Percentiles rank a stretch among this genome's conserved stretches.
phyloP scores from a whole-genome alignment of 2,888 invertebrate genomes.

The Pycnomerus fuliginosus region DNA sequence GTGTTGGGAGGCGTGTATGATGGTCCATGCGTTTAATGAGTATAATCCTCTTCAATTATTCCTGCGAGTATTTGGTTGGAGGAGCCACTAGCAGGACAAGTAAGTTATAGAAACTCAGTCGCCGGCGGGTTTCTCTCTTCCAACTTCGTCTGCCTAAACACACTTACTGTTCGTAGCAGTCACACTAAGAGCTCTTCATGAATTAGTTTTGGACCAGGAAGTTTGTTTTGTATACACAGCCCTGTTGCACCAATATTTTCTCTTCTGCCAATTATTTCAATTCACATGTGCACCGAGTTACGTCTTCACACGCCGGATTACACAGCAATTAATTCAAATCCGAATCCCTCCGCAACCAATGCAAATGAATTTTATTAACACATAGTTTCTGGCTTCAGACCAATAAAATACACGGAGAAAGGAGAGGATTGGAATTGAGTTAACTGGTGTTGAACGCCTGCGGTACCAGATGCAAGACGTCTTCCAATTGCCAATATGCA shows the following conservation, averaged over 20 bases:
- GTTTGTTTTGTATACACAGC: constrained; percentile 35
- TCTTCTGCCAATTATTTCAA: constrained; percentile 23
- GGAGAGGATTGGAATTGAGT: constrained; percentile 40
- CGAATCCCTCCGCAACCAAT: constrained; percentile 23
- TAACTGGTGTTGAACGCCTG: constrained; percentile 33
- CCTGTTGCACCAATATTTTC: constrained; percentile 36
- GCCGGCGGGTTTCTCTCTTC: constrained; percentile 37
- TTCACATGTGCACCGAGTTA: constrained; percentile 6
- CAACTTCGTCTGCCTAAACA: constrained; percentile 22
- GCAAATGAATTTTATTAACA: constrained; percentile 32
- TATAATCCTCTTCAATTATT: constrained; percentile 25
- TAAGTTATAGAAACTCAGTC: constrained; percentile 42
- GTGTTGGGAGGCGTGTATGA: constrained; percentile 29
- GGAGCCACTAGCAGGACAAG: constrained; percentile 33
- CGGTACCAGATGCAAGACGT: constrained; percentile 37
- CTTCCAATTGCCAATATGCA: constrained; percentile 48
- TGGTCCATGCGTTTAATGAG: constrained; percentile 31
- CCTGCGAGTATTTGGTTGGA: constrained; percentile 34
- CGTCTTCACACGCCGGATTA: constrained; percentile 9
- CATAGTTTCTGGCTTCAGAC: no score
- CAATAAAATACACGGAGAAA: no score
- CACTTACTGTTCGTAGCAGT: constrained; percentile 25
- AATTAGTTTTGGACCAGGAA: constrained; percentile 35
- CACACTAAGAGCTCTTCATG: constrained; percentile 31
- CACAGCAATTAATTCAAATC: not conserved